Evolutionary conservation across 2,888 invertebrate genomes (phyloP), one percentile per base, ranked within the genome.

Genomic region (Protonemura montana): DNA sequence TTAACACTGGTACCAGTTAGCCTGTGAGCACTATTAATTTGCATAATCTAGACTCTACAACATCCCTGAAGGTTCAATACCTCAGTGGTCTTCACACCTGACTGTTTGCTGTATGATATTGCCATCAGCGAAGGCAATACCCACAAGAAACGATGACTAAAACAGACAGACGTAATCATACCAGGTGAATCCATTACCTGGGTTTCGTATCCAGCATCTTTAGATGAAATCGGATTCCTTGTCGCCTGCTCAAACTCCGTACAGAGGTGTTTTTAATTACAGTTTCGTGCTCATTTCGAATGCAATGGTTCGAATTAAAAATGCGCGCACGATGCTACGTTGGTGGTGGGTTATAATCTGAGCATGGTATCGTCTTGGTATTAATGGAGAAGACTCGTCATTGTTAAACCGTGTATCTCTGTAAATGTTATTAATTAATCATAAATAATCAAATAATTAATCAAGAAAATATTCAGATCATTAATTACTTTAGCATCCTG

Each of bases 401-500:
- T 59, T 59, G 59, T 59, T 59, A 2, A 21, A 59, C 59, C 16
- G 21, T 59, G 21, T 59, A 10, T 59, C 59, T 59, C 3, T 59
- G 59, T 2, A 59, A 59, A 59, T 21, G 35, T 83, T 26, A 41
- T 83, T 41, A 83, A 83, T 83, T 41, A 83, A 25, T 83, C 26
- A 83, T 35, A 41, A 83, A 26, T 83, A 83, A 83, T 83, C 82
- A 83, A 83, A 83, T 83, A 42, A 83, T 83, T 83, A 83, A 83
- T 83, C 82, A 83, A 35, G 26, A 83, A 78, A 83, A 83, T 83
- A 81, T 83, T 83, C 7, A 41, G 82, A 83, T 83, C 82, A 83
- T 83, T 42, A 83, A 83, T 83, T 83, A 41, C 82, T 78, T 59
- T 21, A 59, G 59, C 59, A 59, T 59, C 59, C 59, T 59, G 59